Conservation (phyloP, 2,113 vertebrate species). For the Natator depressus region DNA sequence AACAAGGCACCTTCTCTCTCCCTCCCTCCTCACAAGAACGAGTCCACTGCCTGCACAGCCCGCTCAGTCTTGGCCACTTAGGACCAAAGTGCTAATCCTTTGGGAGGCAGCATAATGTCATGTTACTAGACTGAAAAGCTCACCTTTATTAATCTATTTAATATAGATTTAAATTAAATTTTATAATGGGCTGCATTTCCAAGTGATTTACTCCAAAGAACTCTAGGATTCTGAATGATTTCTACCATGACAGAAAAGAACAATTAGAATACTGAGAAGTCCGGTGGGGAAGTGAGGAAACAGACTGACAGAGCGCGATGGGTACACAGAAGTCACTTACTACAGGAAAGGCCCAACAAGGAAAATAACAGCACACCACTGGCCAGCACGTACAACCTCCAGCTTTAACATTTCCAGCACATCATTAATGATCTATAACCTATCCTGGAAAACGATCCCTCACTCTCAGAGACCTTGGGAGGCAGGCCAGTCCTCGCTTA, state of each 20-base stretch:
- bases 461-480: too few relatives aligned
- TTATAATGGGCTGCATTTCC: constrained; percentile 71
- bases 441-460: too few relatives aligned
- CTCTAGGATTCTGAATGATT: constrained; percentile 70
- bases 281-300: too few relatives aligned
- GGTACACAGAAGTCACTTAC: too few relatives aligned
- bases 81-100: constrained; percentile 31
- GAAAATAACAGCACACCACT: too few relatives aligned
- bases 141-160: constrained; percentile 72
- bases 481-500: too few relatives aligned
- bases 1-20: background rate
- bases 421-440: too few relatives aligned
- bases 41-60: accelerated
- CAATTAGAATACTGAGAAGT: constrained; percentile 66
- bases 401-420: too few relatives aligned
- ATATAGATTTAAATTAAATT: constrained; percentile 75
- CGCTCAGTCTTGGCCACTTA: background rate
- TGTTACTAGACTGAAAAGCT: constrained; percentile 63
- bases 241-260: constrained; percentile 66
- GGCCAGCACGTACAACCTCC: too few relatives aligned
- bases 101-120: constrained; percentile 60
- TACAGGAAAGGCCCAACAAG: too few relatives aligned
- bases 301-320: too few relatives aligned
- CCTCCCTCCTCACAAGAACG: accelerated
- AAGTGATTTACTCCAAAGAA: constrained; percentile 73